phyloP scores from a whole-genome alignment of 2,888 invertebrate species.

The Toxonevra muliebris region DNA sequence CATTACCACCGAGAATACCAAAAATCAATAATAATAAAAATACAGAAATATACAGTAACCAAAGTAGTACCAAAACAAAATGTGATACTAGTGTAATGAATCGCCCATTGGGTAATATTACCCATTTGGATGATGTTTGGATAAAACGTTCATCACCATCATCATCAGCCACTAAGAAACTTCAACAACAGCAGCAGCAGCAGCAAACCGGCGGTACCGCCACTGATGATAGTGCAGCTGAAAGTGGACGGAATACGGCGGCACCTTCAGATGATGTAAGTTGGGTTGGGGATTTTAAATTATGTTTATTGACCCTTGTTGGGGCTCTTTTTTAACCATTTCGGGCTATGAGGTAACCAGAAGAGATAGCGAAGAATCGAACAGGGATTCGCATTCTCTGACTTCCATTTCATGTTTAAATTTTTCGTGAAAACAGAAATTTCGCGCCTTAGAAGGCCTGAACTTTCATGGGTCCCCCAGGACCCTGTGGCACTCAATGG shows the following conservation, averaged over 20 bases:
- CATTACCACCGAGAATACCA: slow-evolving; percentile 1
- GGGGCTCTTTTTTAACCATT: too few species aligned
- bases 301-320: too few species aligned
- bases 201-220: slow-evolving; percentile 46
- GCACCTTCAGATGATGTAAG: slow-evolving; percentile 61
- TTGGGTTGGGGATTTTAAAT: slow-evolving; percentile 30
- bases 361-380: too few species aligned
- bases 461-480: too few species aligned
- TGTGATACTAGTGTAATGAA: slow-evolving; percentile 53
- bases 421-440: too few species aligned
- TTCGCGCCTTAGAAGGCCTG: too few species aligned
- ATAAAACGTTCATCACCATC: slow-evolving; percentile 48
- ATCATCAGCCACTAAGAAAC: slow-evolving; percentile 15
- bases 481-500: too few species aligned
- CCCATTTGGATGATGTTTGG: slow-evolving; percentile 58
- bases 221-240: slow-evolving; percentile 50
- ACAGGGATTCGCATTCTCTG: too few species aligned
- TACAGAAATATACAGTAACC: slow-evolving; percentile 9
- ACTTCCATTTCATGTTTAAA: too few species aligned
- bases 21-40: background rate
- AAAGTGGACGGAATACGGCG: slow-evolving; percentile 45
- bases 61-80: slow-evolving; percentile 37
- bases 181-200: too few species aligned
- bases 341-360: too few species aligned
- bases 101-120: slow-evolving; percentile 40